Percentiles rank a stretch among this genome's conserved stretches.
These are phyloP conservation scores for Mesodorylaimus sp. DNA, from an alignment of 2,888 invertebrate species.

Conservation along the genomic window DNA sequence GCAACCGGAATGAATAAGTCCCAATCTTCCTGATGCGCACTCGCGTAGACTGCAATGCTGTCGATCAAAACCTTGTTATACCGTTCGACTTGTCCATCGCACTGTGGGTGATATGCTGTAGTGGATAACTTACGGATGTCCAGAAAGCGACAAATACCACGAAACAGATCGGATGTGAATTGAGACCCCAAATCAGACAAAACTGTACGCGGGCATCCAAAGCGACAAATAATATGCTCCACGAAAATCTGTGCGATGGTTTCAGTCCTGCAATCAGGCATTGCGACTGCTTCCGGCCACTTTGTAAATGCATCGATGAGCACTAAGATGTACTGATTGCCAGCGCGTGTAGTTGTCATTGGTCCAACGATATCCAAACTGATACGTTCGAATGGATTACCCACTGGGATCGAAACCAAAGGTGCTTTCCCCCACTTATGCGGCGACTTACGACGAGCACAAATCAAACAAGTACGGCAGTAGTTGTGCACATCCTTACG, in stretches of 20 bases:
- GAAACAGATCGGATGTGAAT: constrained; percentile 14
- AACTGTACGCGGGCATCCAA: constrained; percentile 10
- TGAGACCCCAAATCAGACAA: constrained; percentile 15
- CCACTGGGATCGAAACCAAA: constrained; percentile 2
- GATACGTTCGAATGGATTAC: constrained; percentile 6
- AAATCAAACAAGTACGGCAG: constrained; percentile 9
- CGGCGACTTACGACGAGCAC: constrained; percentile 4
- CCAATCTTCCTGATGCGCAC: constrained; percentile 14
- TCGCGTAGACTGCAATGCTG: constrained; percentile 15
- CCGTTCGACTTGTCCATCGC: constrained; percentile 17
- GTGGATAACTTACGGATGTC: constrained; percentile 13
- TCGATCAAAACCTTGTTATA: constrained; percentile 15
- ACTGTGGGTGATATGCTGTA: constrained; percentile 13
- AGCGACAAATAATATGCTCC: constrained; percentile 2
- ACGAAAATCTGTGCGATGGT: constrained; percentile 4
- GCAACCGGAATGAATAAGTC: constrained; percentile 13
- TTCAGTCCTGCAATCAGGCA: background rate
- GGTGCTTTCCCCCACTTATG: background rate
- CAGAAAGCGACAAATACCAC: constrained; percentile 6
- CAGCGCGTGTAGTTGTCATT: constrained; percentile 2
- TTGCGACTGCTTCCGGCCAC: background rate
- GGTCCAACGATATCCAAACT: constrained; percentile 11
- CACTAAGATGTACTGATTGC: constrained; percentile 12
- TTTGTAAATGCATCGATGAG: constrained; percentile 9
- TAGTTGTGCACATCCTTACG: constrained; percentile 10